Evolutionary conservation across 2,797 vertebrate genomes (phyloP), one percentile per base, ranked within the genome.

Genomic region (Acomys russatus): DNA sequence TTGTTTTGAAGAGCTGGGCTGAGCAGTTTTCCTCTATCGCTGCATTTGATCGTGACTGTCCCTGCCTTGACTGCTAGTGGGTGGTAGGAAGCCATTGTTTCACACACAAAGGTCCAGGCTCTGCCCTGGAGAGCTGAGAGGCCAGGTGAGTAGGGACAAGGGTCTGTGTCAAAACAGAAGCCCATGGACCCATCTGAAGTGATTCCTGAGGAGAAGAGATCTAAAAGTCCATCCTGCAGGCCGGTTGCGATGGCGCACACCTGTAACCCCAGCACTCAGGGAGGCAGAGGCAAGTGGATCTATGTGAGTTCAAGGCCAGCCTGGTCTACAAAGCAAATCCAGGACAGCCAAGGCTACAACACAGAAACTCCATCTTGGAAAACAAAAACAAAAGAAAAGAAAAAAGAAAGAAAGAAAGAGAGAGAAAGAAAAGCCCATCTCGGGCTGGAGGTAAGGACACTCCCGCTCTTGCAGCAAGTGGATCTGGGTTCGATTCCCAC

Each of bases 121-220:
- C 59, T 90, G 1, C n/a, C 6, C 59, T 23, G 3, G 23, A 61
- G 30, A 94, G 56, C 85, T 44, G 44, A 49, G 70, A 78, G 33
- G 25, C 25, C 54, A 73, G 88, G 14, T 15, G 9, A 71, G 61
- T 28, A 10, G 68, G 59, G 51, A 70, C 59, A 85, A 85, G 54
- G 23, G 85, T 30, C 5, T 51, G 35, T 44, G 35, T 54, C 33
- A 70, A 44, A 44, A 44, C 20, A 61, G 63, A 88, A 22, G 63
- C 15, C 87, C 91, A 59, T 66, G 70, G 89, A 71, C 4, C 14
- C 25, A 33, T 54, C 80, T 59, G 74, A 56, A 93, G 82, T 82
- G 25, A 83, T 73, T 66, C 78, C 74, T 86, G 70, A 12, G 51
- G 89, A 33, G 70, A 92, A 44, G 25, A 92, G 68, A 70, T 96